phyloP scores from a whole-genome alignment of 1,140 invertebrate species.

The Arion vulgaris region DNA sequence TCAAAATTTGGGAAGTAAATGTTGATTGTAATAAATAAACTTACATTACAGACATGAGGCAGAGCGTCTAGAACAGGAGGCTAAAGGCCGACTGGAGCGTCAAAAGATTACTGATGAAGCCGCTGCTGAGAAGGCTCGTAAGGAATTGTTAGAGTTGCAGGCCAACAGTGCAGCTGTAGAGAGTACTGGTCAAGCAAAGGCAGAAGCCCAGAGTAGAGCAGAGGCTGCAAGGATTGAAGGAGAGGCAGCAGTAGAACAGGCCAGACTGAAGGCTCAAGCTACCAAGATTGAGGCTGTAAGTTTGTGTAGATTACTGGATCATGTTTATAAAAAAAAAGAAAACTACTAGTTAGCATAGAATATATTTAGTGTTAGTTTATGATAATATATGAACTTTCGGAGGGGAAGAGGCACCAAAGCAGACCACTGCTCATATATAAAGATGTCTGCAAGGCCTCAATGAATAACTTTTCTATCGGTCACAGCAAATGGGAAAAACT shows the following conservation, averaged over 20 bases:
- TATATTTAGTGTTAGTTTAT: too few relatives aligned
- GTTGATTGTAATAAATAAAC: neutral
- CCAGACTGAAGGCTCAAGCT: slow-evolving; percentile 74
- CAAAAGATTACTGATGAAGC: slow-evolving; percentile 75
- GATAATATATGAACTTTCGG: too few relatives aligned
- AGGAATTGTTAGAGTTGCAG: slow-evolving; percentile 74
- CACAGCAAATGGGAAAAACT: too few relatives aligned
- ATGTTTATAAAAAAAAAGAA: too few relatives aligned
- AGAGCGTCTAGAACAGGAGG: slow-evolving; percentile 76
- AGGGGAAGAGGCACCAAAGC: too few relatives aligned
- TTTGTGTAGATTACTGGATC: too few relatives aligned
- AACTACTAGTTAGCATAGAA: too few relatives aligned
- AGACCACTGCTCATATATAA: too few relatives aligned
- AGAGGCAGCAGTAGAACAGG: slow-evolving; percentile 75
- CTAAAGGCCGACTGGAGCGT: slow-evolving; percentile 74
- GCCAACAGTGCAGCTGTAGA: slow-evolving; percentile 71
- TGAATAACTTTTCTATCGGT: too few relatives aligned
- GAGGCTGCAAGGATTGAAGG: slow-evolving; percentile 75
- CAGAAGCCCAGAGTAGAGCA: slow-evolving; percentile 74
- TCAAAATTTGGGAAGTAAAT: too few relatives aligned
- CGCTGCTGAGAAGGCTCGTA: slow-evolving; percentile 73
- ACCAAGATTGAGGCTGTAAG: slow-evolving; percentile 75
- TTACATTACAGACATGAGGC: slow-evolving; percentile 74
- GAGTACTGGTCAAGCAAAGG: slow-evolving; percentile 75
- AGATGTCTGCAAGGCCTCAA: too few relatives aligned